Evolutionary conservation across 2,113 vertebrate species (phyloP).

Genomic region (Zosterops hypoxanthus): DNA sequence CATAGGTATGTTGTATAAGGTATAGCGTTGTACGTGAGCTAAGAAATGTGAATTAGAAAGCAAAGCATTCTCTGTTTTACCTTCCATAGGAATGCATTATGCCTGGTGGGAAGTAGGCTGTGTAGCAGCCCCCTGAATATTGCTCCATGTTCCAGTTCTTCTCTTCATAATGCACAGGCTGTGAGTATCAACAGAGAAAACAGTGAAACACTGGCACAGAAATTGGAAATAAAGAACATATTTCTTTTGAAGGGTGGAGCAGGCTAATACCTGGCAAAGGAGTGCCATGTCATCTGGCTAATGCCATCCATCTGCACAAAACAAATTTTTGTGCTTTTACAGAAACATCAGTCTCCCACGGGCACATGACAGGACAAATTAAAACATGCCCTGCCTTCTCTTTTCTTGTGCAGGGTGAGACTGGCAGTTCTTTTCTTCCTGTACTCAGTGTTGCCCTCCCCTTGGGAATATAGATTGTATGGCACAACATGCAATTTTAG

Average conservation of each 20-base stretch:
- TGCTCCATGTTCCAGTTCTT: constrained; percentile 94
- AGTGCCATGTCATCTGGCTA: not conserved
- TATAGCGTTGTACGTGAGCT: not conserved
- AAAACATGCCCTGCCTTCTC: not conserved
- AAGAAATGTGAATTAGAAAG: not conserved
- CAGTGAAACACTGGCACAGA: constrained; percentile 31
- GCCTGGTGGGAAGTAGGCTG: constrained; percentile 91
- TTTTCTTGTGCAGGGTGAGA: not conserved
- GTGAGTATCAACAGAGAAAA: constrained; percentile 26
- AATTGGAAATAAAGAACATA: not conserved
- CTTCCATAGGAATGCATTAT: constrained; percentile 90
- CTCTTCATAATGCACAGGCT: constrained; percentile 97
- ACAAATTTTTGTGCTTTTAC: not conserved
- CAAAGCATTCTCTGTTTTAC: constrained; percentile 65
- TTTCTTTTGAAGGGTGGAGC: not conserved
- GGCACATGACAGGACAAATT: not conserved
- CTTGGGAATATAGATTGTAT: not conserved
- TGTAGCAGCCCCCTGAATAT: constrained; percentile 96
- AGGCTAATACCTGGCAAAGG: not conserved
- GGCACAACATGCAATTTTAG: not conserved
- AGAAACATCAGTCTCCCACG: not conserved
- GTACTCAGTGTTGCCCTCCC: not conserved
- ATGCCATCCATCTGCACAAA: not conserved
- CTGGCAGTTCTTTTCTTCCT: not conserved
- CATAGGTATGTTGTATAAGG: not conserved